Conservation (phyloP, 1,140 invertebrate species). For the Arctopsyche grandis region DNA sequence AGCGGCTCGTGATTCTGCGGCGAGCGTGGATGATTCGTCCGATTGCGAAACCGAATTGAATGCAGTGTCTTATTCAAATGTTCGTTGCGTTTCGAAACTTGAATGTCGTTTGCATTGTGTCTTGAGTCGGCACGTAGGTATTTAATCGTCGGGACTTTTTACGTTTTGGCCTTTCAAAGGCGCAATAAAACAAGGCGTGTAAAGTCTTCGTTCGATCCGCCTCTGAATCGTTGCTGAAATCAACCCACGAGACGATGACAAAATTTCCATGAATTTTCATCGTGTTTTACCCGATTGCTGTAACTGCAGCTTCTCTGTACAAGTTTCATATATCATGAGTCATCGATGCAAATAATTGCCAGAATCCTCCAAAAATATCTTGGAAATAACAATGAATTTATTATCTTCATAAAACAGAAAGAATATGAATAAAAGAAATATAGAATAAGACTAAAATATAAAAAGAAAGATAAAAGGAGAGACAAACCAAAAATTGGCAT, state of each 20-base stretch:
- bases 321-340: too few species aligned
- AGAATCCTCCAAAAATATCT: too few species aligned
- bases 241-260: background rate
- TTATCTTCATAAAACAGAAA: too few species aligned
- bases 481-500: too few species aligned
- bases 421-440: too few species aligned
- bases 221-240: background rate
- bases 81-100: conserved; percentile 2
- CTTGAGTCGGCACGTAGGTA: background rate
- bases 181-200: background rate
- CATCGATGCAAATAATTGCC: too few species aligned
- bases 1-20: background rate
- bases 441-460: too few species aligned
- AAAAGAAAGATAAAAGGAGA: too few species aligned
- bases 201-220: conserved; percentile 7
- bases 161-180: background rate
- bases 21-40: background rate
- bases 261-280: too few species aligned
- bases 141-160: background rate
- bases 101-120: conserved; percentile 20
- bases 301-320: too few species aligned
- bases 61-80: conserved; percentile 19
- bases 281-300: too few species aligned
- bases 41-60: conserved; percentile 15
- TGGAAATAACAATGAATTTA: too few species aligned